A percentile compares a stretch with the other conserved stretches of the same genome.
Evolutionary conservation across 2,797 vertebrate species (phyloP).

Genomic region (Pangasius macronema): DNA sequence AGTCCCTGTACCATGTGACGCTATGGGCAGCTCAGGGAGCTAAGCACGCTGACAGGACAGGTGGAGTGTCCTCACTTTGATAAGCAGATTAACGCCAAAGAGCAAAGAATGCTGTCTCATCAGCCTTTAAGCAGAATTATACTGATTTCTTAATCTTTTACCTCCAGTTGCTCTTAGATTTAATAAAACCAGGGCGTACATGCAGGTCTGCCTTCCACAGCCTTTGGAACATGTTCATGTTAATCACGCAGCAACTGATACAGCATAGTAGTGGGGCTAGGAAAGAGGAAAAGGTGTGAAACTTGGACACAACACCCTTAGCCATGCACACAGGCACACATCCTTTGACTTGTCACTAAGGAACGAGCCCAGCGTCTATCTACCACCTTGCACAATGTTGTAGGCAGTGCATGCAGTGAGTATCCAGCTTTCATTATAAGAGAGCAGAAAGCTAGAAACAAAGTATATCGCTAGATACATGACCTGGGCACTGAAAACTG

Average conservation of each 20-base stretch:
- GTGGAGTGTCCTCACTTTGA: slow-evolving; percentile 43
- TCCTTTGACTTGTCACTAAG: not conserved
- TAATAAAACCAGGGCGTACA: slow-evolving; percentile 52
- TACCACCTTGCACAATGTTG: not conserved
- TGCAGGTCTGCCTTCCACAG: slow-evolving; percentile 48
- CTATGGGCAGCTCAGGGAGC: not conserved
- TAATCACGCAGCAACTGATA: slow-evolving; percentile 34
- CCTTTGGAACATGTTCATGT: slow-evolving; percentile 35
- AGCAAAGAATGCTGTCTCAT: slow-evolving; percentile 65
- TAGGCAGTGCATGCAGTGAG: not conserved
- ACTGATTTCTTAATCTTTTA: slow-evolving; percentile 62
- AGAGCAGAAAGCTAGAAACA: not conserved
- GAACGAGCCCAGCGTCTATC: not conserved
- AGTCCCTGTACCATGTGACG: not conserved
- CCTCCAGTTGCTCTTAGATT: slow-evolving; percentile 64
- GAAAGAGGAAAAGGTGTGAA: not conserved
- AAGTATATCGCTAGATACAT: not conserved
- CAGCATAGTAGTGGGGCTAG: slow-evolving; percentile 7
- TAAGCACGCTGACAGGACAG: slow-evolving; percentile 20
- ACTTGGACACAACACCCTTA: not conserved
- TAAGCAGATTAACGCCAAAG: slow-evolving; percentile 45
- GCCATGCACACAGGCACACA: not conserved
- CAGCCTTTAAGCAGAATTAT: slow-evolving; percentile 70
- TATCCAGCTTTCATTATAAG: not conserved
- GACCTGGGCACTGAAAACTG: too few relatives aligned